A percentile compares a stretch with the other conserved stretches of the same genome.
Conservation (phyloP, 2,113 vertebrate species). For the Heloderma charlesbogerti region DNA sequence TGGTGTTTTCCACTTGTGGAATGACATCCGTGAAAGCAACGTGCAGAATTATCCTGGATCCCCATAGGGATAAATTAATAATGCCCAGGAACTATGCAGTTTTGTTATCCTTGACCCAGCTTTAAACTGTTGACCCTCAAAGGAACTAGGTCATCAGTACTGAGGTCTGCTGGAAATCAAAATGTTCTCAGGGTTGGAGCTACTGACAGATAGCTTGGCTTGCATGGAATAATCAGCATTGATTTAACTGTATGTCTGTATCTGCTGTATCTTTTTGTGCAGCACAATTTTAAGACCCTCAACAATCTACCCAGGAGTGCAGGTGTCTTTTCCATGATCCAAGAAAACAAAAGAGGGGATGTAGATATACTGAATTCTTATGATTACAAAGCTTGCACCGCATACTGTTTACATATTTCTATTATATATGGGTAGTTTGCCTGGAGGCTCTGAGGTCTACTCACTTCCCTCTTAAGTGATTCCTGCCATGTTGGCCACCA, state of each 20-base stretch:
- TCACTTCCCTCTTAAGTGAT: neutral
- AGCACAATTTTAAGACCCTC: neutral
- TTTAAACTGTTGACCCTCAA: fast-evolving
- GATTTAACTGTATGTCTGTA: neutral
- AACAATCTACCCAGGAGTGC: neutral
- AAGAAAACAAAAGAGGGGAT: neutral
- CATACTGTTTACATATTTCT: neutral
- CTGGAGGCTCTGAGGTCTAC: neutral
- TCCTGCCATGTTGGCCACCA: neutral
- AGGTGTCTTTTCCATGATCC: neutral
- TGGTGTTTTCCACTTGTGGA: neutral
- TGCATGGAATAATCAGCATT: neutral
- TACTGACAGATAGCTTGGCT: neutral
- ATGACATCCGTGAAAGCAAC: neutral
- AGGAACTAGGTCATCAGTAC: neutral
- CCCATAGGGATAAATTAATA: neutral
- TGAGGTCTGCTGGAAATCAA: neutral
- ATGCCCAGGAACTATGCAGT: neutral
- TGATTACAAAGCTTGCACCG: neutral
- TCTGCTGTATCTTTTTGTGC: neutral
- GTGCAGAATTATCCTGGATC: neutral
- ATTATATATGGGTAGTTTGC: neutral
- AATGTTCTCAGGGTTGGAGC: neutral
- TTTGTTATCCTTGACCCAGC: neutral
- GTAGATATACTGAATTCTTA: neutral